These are phyloP conservation scores for Habrosyne pyritoides DNA, from an alignment of 2,888 invertebrate species.

Conservation along the genomic window DNA sequence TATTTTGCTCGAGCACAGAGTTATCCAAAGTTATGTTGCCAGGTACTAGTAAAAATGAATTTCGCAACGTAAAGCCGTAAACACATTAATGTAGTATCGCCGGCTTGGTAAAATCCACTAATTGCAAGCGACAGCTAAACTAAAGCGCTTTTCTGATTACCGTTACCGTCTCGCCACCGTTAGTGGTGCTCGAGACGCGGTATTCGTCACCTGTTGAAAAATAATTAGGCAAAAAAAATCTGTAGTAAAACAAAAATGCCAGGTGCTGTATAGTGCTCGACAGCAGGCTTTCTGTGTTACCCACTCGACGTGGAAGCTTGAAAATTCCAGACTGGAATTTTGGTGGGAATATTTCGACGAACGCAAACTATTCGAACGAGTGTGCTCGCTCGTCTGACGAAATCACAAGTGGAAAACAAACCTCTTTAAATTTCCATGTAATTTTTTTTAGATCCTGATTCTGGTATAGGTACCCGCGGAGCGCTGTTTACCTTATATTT, in stretches of 20 bases:
- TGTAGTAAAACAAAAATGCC: conserved; percentile 76
- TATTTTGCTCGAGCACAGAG: not conserved
- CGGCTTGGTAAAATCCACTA: conserved; percentile 62
- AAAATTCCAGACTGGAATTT: conserved; percentile 52
- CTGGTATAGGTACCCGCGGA: not conserved
- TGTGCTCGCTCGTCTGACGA: conserved; percentile 54
- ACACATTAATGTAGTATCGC: conserved; percentile 36
- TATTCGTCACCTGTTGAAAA: conserved; percentile 83
- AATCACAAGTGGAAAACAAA: conserved; percentile 56
- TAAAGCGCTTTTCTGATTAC: conserved; percentile 66
- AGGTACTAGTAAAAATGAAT: conserved; percentile 13
- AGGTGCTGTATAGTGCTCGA: conserved; percentile 68
- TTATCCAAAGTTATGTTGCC: not conserved
- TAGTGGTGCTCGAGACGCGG: conserved; percentile 77
- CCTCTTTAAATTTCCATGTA: conserved; percentile 40
- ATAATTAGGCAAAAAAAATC: conserved; percentile 84
- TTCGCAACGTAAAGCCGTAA: conserved; percentile 24
- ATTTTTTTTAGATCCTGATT: conserved; percentile 21
- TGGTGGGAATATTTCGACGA: conserved; percentile 55
- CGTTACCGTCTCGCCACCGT: conserved; percentile 59
- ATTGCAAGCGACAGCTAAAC: conserved; percentile 74
- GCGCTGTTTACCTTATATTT: too few relatives aligned
- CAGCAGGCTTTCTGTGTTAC: conserved; percentile 69
- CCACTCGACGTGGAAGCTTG: conserved; percentile 59
- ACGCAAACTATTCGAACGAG: conserved; percentile 59